Evolutionary conservation across 23 tunicate species (phyloP).

Genomic region (Styela clava): DNA sequence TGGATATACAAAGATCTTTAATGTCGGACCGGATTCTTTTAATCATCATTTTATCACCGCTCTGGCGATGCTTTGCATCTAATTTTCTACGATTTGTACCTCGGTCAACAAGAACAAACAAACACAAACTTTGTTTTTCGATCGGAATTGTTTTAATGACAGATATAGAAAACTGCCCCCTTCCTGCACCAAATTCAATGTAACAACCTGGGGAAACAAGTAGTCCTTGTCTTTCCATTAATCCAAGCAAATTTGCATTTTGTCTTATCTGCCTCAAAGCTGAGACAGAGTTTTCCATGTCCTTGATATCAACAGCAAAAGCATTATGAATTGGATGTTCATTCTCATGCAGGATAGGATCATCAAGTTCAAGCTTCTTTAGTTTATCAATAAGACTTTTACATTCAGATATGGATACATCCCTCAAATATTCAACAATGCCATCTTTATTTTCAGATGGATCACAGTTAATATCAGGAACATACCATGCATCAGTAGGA

Average conservation of each 20-base stretch:
- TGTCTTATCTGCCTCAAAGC: slow-evolving; percentile 6
- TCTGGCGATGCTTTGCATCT: slow-evolving; percentile 13
- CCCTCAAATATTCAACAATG: slow-evolving; percentile 4
- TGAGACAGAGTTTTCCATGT: background rate
- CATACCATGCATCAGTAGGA: slow-evolving; percentile 26
- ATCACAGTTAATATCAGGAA: slow-evolving; percentile 2
- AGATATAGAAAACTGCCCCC: slow-evolving; percentile 14
- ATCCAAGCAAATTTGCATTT: slow-evolving; percentile 1
- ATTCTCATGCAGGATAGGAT: background rate
- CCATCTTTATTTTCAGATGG: background rate
- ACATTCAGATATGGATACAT: background rate
- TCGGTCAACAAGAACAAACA: slow-evolving; percentile 26
- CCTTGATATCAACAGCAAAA: background rate
- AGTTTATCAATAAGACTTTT: background rate
- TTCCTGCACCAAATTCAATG: slow-evolving; percentile 27
- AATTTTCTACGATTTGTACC: slow-evolving; percentile 23
- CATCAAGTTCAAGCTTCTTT: background rate
- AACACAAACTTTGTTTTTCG: background rate
- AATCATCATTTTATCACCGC: background rate
- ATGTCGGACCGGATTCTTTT: slow-evolving; percentile 17
- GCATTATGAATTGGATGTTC: background rate
- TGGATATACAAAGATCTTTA: slow-evolving; percentile 1
- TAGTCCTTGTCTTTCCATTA: background rate
- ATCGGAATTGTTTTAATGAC: slow-evolving; percentile 1
- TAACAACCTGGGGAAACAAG: background rate